Base-by-base conservation (phyloP, 2,797 vertebrate species). In the Gadopsis marmoratus region DNA sequence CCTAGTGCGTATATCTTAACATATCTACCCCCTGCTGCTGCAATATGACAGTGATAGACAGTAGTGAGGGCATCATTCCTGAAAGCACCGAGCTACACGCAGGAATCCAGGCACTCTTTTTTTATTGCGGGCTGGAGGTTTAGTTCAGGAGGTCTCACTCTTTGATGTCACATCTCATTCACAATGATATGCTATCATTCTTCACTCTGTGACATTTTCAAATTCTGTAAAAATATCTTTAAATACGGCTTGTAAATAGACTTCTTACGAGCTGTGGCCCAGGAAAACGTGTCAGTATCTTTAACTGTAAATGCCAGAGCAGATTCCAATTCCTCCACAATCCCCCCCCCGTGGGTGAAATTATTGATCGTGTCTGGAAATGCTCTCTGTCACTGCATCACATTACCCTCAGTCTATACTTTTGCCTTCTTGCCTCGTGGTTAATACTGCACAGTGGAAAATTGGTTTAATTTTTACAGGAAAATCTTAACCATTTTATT, bases 271-370 rank as follows among this genome's bases (percentile, higher is more conserved):
- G 47, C 37, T 0, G 26, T 3, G 3, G 47, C 60, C 39, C 31
- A 3, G 21, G 9, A 45, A 69, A 58, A 59, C 35, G n/a, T 59
- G 33, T 35, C 33, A 56, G 26, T 74, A 54, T 51, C 19, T 63
- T 37, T 33, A 45, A 71, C 53, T 73, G 58, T 79, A 77, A 89
- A 88, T 75, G 63, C 51, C 71, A 78, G 53, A 78, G 53, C 9
- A 3, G 19, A 82, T 81, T 77, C 43, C 37, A 51, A n/a, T 19
- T 1, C 60, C 35, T 72, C 47, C 48, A 26, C 26, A 26, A 26
- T 26, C 26, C 26, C 26, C 26, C 26, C 26, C 26, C 26, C 26
- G 26, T 60, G 72, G 58, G 31, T 21, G 43, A 31, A 48, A 19
- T 19, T 79, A 85, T 83, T 48, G 82, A 86, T 86, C 19, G 1